Evolutionary conservation across 2,797 vertebrate genomes (phyloP).

Genomic region (Scleropages formosus): DNA sequence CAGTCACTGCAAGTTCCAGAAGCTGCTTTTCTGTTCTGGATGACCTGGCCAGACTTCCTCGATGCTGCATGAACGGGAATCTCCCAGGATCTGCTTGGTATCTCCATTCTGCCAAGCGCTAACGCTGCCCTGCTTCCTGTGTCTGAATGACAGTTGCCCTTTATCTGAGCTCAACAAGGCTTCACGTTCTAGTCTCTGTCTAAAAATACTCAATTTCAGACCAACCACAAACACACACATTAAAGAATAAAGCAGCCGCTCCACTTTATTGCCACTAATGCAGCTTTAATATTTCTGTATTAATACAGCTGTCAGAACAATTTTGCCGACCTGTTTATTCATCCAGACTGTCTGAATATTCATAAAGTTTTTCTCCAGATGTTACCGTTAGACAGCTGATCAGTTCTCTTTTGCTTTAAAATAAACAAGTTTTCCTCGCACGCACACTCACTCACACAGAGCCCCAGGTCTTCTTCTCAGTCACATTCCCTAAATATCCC

Average conservation of each 20-base stretch:
- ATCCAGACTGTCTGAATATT: neutral
- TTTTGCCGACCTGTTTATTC: neutral
- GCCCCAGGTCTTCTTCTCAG: neutral
- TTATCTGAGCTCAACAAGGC: slow-evolving; percentile 4
- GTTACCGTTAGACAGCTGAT: neutral
- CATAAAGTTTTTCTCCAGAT: too few relatives aligned
- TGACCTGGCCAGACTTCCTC: neutral
- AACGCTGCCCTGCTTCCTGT: neutral
- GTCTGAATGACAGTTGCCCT: neutral
- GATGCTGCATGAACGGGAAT: neutral
- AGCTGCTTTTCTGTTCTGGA: neutral
- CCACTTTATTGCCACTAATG: slow-evolving; percentile 5
- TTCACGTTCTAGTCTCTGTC: neutral
- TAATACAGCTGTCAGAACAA: neutral
- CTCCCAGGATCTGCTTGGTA: neutral
- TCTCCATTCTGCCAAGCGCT: neutral
- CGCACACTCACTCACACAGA: neutral
- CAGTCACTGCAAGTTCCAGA: too few relatives aligned
- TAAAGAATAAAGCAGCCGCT: neutral
- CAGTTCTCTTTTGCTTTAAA: neutral
- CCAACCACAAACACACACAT: neutral
- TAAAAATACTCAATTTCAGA: neutral
- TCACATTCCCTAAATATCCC: neutral
- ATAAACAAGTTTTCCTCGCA: neutral
- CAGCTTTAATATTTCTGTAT: neutral